A percentile compares a stretch with the other conserved stretches of the same genome.
These are phyloP conservation scores for Pristionchus pacificus DNA, from an alignment of 1,140 invertebrate genomes.

Conservation along the genomic window DNA sequence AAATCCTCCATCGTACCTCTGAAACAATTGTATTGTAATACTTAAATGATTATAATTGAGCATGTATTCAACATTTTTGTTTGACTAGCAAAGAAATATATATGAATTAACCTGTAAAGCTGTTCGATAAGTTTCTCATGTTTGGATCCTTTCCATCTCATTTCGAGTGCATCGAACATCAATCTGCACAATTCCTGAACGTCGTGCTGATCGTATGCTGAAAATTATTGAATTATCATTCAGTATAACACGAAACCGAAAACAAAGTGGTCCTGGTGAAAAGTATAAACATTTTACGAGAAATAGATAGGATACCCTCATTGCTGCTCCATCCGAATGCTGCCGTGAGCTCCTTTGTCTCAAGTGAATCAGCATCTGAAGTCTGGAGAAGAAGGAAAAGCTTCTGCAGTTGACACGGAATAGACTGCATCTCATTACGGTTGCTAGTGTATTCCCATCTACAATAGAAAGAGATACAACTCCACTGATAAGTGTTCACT, in stretches of 20 bases:
- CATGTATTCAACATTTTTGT: too few species aligned
- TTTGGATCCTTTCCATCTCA: constrained; percentile 74
- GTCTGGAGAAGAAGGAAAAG: constrained; percentile 81
- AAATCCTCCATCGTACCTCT: constrained; percentile 82
- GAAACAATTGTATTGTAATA: constrained; percentile 56
- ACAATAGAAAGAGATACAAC: constrained; percentile 60
- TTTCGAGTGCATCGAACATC: constrained; percentile 85
- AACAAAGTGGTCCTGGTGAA: too few species aligned
- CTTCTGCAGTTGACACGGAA: constrained; percentile 81
- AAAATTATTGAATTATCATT: constrained; percentile 26
- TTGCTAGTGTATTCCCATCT: constrained; percentile 69
- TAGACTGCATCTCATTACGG: constrained; percentile 63
- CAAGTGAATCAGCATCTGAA: constrained; percentile 65
- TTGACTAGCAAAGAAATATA: too few species aligned
- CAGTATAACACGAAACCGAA: too few species aligned
- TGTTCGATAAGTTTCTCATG: constrained; percentile 78
- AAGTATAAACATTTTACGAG: too few species aligned
- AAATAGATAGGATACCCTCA: too few species aligned
- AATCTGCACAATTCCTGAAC: constrained; percentile 84
- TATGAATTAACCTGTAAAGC: constrained; percentile 62
- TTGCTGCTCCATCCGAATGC: constrained; percentile 87
- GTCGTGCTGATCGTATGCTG: constrained; percentile 84
- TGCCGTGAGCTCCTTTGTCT: constrained; percentile 79
- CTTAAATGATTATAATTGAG: not conserved
- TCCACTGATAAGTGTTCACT: constrained; percentile 7